These are phyloP conservation scores for Azemiops feae DNA, from an alignment of 2,113 vertebrate genomes.

Conservation along the genomic window DNA sequence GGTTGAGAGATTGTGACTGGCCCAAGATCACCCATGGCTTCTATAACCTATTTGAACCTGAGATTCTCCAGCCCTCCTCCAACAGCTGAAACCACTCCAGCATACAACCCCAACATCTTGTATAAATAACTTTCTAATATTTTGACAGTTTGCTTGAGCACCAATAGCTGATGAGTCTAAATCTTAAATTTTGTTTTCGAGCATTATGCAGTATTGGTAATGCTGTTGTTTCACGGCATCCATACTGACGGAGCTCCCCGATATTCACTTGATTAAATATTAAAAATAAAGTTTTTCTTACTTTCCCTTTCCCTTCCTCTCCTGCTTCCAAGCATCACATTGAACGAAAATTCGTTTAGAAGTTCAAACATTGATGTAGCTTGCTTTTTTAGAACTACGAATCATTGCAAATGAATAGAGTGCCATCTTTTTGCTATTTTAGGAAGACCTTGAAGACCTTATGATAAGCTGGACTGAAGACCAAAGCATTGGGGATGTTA, in stretches of 20 bases:
- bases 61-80: not conserved
- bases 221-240: not conserved
- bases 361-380: not conserved
- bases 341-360: not conserved
- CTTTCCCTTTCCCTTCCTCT: not conserved
- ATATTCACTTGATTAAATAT: not conserved
- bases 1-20: not conserved
- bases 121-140: not conserved
- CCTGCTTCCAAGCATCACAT: not conserved
- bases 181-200: not conserved
- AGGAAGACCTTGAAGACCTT: conserved; percentile 92
- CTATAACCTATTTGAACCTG: not conserved
- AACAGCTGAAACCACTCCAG: not conserved
- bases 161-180: not conserved
- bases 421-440: conserved; percentile 37
- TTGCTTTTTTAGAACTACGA: not conserved
- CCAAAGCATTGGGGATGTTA: conserved; percentile 89
- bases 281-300: not conserved
- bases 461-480: conserved; percentile 93
- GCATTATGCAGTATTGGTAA: not conserved
- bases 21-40: not conserved
- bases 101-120: not conserved
- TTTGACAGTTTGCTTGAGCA: not conserved
- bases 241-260: not conserved
- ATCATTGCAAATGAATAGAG: not conserved